Percentiles rank a stretch among this genome's conserved stretches.
These are phyloP conservation scores for Rhizoglyphus robini DNA, from an alignment of 1,140 invertebrate genomes.

Conservation along the genomic window DNA sequence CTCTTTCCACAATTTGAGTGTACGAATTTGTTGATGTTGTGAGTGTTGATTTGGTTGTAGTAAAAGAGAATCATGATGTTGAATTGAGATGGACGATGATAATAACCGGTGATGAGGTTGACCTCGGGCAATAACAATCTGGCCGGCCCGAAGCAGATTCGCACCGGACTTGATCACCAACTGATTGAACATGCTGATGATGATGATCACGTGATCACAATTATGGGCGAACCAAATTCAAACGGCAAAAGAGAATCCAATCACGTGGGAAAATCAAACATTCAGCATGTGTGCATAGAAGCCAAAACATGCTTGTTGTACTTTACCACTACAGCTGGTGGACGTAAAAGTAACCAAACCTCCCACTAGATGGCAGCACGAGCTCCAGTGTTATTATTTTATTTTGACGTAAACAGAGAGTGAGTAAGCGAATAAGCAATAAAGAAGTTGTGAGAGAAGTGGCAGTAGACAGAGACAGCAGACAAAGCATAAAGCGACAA, in stretches of 20 bases:
- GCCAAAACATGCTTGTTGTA: too few species aligned
- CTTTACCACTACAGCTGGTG: neutral
- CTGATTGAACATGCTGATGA: neutral
- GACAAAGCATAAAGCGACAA: neutral
- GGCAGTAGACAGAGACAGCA: neutral
- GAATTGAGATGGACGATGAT: neutral
- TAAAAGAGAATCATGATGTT: neutral
- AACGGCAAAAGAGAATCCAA: neutral
- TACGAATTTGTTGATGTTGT: neutral
- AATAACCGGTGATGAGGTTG: neutral
- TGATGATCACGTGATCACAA: neutral
- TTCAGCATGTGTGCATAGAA: neutral
- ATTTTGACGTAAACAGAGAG: neutral
- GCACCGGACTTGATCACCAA: neutral
- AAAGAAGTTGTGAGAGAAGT: neutral
- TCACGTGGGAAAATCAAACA: neutral
- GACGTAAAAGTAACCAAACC: neutral
- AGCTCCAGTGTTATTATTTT: neutral
- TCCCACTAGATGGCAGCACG: neutral
- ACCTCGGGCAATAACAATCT: neutral
- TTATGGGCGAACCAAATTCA: too few species aligned
- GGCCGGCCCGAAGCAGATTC: neutral
- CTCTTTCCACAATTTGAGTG: constrained; percentile 15
- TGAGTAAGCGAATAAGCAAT: neutral
- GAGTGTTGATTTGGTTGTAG: neutral